Conservation (phyloP, 1,140 invertebrate species). For the Philaenus spumarius region DNA sequence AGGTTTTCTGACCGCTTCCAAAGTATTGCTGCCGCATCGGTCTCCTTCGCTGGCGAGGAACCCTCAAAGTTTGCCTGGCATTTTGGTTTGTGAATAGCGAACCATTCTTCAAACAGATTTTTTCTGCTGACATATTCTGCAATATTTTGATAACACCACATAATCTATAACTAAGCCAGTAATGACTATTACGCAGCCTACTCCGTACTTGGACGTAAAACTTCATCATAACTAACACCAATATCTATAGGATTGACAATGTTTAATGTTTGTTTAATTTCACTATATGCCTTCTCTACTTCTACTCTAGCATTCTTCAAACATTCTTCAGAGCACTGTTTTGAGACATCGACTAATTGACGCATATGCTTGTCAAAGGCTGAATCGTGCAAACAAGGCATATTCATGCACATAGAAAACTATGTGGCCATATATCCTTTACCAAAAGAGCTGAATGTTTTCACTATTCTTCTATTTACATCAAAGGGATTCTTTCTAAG, state of each 20-base stretch:
- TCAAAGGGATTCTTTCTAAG: too few species aligned
- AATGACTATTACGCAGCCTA: neutral
- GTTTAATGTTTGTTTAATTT: too few species aligned
- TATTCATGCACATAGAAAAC: too few species aligned
- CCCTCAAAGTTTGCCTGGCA: constrained; percentile 23
- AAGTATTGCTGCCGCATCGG: constrained; percentile 24
- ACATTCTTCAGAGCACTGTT: too few species aligned
- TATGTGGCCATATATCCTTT: too few species aligned
- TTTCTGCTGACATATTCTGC: neutral
- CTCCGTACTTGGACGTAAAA: constrained; percentile 1
- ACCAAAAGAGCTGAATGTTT: too few species aligned
- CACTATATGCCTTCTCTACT: too few species aligned
- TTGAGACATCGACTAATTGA: too few species aligned
- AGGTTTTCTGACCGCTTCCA: constrained; percentile 27
- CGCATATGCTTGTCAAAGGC: too few species aligned
- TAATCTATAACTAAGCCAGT: constrained; percentile 5
- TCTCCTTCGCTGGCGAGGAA: constrained; percentile 28
- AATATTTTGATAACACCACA: neutral
- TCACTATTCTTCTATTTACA: too few species aligned
- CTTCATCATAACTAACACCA: constrained; percentile 2
- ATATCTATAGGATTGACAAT: neutral
- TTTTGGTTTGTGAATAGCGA: constrained; percentile 5
- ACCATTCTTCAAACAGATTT: neutral
- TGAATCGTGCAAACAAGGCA: too few species aligned
- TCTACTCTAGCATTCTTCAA: neutral